These are phyloP conservation scores for Drosophila kepulauana DNA, from an alignment of 1,140 invertebrate genomes.

Conservation along the genomic window DNA sequence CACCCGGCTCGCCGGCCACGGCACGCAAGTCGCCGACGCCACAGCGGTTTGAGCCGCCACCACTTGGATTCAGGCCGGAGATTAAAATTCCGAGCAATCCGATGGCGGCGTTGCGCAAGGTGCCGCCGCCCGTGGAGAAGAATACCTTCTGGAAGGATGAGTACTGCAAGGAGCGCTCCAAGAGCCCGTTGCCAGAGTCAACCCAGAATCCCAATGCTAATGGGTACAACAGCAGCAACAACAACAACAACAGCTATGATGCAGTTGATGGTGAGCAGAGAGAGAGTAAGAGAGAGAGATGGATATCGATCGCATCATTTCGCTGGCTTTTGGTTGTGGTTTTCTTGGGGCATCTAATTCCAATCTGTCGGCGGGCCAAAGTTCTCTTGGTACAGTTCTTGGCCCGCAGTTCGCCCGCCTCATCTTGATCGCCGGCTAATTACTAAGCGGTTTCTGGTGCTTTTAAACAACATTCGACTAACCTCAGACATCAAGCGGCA, in stretches of 20 bases:
- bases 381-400: constrained; percentile 45
- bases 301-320: constrained; percentile 22
- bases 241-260: constrained; percentile 55
- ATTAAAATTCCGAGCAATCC: constrained; percentile 90
- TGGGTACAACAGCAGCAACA: constrained; percentile 20
- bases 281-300: constrained; percentile 23
- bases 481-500: constrained; percentile 41
- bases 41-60: constrained; percentile 84
- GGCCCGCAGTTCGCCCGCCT: constrained; percentile 44
- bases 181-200: constrained; percentile 71
- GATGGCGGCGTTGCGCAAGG: constrained; percentile 86
- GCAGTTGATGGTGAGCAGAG: constrained; percentile 78
- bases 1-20: constrained; percentile 80
- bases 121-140: constrained; percentile 85
- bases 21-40: constrained; percentile 85
- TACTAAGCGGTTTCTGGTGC: constrained; percentile 79
- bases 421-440: constrained; percentile 65
- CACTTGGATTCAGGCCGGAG: constrained; percentile 87
- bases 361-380: constrained; percentile 27
- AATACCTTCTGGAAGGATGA: constrained; percentile 85
- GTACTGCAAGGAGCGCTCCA: constrained; percentile 80
- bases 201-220: constrained; percentile 18
- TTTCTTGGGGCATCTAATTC: constrained; percentile 35
- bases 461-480: constrained; percentile 71
- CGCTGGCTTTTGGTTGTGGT: constrained; percentile 43